Base-by-base conservation (phyloP, 2,797 vertebrate species). In the Bradypus variegatus region DNA sequence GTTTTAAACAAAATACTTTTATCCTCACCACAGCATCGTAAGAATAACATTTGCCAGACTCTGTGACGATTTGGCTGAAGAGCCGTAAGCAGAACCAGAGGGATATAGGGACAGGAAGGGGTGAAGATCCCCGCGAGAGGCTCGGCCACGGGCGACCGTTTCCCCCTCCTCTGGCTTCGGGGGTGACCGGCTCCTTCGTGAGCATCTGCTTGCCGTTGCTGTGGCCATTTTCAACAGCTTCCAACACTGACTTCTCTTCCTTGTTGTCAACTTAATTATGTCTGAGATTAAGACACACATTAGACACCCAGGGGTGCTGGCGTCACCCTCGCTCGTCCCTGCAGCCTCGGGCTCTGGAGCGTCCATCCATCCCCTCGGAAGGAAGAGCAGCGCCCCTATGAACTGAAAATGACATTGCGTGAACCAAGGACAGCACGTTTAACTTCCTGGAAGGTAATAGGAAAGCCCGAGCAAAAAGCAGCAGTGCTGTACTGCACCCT, bases 11-110 rank as follows among this genome's bases (percentile, higher is more conserved):
- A 27, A 14, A 23, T 0, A 1, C 38, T 3, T 0, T 11, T 2
- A 2, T 41, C 27, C 1, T 0, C 6, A 13, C 8, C 4, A 0
- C 70, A 4, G 2, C 2, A 1, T 2, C 0, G 0, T 8, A 8
- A 2, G 18, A 27, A 8, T 0, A 6, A 1, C 23, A 18, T 10
- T 33, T 14, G 53, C 1, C 0, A 31, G 64, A 70, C 8, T 10
- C 65, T 11, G 8, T 27, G 7, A 73, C 36, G 25, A 5, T 11
- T 2, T 3, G 48, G 65, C 55, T 2, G 8, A 4, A 53, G 38
- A 23, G 55, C n/a, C 29, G 1, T 1, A 4, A 9, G 15, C 36
- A 27, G 48, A 41, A 55, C 15, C 0, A 23, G 3, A 78, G 81
- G 36, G 7, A 8, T 13, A 2, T 10, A 0, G 8, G 16, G 16